Conservation (phyloP, 2,113 vertebrate genomes). For the Hippoglossus stenolepis region DNA sequence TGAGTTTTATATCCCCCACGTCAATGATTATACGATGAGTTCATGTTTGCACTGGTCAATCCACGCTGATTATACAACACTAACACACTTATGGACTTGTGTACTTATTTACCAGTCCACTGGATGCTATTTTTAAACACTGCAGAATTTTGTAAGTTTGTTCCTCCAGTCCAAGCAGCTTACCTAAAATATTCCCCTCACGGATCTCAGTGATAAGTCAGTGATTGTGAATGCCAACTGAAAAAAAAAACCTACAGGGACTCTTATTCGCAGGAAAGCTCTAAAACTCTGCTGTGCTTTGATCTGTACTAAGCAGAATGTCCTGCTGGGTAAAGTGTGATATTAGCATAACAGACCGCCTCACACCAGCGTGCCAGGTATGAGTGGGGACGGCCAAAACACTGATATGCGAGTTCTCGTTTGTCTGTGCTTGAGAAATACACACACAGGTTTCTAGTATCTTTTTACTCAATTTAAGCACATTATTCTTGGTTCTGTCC, state of each 20-base stretch:
- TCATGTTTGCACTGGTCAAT: neutral
- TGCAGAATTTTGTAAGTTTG: slow-evolving; percentile 25
- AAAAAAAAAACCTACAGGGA: slow-evolving; percentile 24
- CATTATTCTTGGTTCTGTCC: neutral
- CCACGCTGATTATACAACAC: neutral
- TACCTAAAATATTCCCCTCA: slow-evolving; percentile 35
- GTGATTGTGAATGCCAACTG: slow-evolving; percentile 48
- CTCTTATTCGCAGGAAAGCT: slow-evolving; percentile 48
- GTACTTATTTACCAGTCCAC: neutral
- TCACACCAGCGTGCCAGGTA: slow-evolving; percentile 37
- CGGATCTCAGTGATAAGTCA: slow-evolving; percentile 38
- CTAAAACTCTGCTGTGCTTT: slow-evolving; percentile 57
- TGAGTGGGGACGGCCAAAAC: neutral
- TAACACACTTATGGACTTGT: neutral
- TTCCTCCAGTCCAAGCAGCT: slow-evolving; percentile 25
- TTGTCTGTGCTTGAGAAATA: neutral
- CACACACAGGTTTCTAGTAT: neutral
- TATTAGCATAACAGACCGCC: slow-evolving; percentile 48
- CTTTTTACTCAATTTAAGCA: neutral
- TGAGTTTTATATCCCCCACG: neutral
- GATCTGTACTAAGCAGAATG: slow-evolving; percentile 44
- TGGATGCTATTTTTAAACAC: slow-evolving; percentile 29
- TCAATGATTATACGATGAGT: neutral
- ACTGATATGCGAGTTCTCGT: neutral
- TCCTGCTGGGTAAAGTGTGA: slow-evolving; percentile 54